phyloP scores from a whole-genome alignment of 2,888 invertebrate species.

The Oeneis ivallda region DNA sequence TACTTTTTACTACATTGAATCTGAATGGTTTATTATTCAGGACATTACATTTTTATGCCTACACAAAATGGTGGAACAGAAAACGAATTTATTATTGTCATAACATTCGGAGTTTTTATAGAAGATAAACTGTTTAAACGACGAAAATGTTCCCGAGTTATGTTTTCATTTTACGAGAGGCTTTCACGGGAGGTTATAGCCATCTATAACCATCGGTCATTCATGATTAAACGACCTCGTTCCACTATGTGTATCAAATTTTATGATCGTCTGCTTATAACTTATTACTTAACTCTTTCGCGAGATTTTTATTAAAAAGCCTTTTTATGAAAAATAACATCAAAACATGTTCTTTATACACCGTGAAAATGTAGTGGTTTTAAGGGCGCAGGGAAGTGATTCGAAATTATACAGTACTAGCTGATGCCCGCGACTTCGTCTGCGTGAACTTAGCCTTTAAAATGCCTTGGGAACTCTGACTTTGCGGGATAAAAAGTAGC shows the following conservation, averaged over 20 bases:
- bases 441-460: too few species aligned
- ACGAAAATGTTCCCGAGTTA: conserved; percentile 48
- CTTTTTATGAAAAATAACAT: neutral
- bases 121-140: conserved; percentile 57
- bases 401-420: too few species aligned
- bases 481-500: too few species aligned
- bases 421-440: too few species aligned
- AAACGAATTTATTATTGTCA: conserved; percentile 57
- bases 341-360: too few species aligned
- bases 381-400: too few species aligned
- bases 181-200: conserved; percentile 42
- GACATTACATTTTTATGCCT: conserved; percentile 52
- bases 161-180: conserved; percentile 44
- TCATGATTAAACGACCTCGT: conserved; percentile 36
- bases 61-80: conserved; percentile 46
- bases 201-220: conserved; percentile 37
- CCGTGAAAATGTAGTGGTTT: too few species aligned
- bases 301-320: neutral
- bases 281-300: conserved; percentile 16
- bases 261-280: conserved; percentile 28
- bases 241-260: conserved; percentile 35
- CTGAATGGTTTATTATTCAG: conserved; percentile 52
- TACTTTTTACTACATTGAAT: conserved; percentile 43
- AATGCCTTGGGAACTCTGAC: too few species aligned
- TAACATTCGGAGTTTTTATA: conserved; percentile 58